phyloP scores from a whole-genome alignment of 1,140 invertebrate species.

The Heliothis virescens region DNA sequence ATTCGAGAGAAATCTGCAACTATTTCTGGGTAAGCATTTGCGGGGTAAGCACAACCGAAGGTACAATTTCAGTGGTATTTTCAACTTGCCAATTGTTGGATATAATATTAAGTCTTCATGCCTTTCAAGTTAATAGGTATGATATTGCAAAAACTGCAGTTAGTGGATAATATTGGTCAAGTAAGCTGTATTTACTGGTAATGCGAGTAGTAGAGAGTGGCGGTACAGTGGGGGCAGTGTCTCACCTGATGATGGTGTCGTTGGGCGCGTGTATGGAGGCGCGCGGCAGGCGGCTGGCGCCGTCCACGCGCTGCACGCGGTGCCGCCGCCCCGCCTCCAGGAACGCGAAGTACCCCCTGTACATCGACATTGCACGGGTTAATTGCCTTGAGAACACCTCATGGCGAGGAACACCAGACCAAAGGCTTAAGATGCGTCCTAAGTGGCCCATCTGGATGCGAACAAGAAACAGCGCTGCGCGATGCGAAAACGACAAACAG shows the following conservation, averaged over 20 bases:
- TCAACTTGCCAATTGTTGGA: slow-evolving; percentile 20
- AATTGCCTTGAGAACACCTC: background rate
- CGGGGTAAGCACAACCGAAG: slow-evolving; percentile 38
- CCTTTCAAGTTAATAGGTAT: slow-evolving; percentile 49
- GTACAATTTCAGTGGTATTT: slow-evolving; percentile 23
- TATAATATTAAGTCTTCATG: slow-evolving; percentile 47
- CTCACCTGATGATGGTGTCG: slow-evolving; percentile 90
- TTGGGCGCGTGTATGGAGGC: slow-evolving; percentile 89
- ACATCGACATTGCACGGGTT: slow-evolving; percentile 31
- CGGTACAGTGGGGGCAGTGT: slow-evolving; percentile 26
- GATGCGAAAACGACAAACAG: too few species aligned
- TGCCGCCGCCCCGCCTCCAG: slow-evolving; percentile 93
- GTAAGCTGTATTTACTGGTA: slow-evolving; percentile 38
- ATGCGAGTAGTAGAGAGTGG: slow-evolving; percentile 44
- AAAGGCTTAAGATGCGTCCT: too few species aligned
- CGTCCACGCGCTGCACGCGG: slow-evolving; percentile 83
- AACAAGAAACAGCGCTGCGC: too few species aligned
- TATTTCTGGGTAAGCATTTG: slow-evolving; percentile 25
- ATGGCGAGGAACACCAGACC: too few species aligned
- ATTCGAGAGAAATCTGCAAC: background rate
- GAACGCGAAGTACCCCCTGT: slow-evolving; percentile 97
- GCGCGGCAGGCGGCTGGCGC: slow-evolving; percentile 72
- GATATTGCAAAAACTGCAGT: slow-evolving; percentile 43
- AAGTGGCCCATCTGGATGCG: too few species aligned
- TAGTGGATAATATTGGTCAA: slow-evolving; percentile 49